These are phyloP conservation scores for Hemibagrus guttatus DNA, from an alignment of 2,797 vertebrate species.

Conservation along the genomic window DNA sequence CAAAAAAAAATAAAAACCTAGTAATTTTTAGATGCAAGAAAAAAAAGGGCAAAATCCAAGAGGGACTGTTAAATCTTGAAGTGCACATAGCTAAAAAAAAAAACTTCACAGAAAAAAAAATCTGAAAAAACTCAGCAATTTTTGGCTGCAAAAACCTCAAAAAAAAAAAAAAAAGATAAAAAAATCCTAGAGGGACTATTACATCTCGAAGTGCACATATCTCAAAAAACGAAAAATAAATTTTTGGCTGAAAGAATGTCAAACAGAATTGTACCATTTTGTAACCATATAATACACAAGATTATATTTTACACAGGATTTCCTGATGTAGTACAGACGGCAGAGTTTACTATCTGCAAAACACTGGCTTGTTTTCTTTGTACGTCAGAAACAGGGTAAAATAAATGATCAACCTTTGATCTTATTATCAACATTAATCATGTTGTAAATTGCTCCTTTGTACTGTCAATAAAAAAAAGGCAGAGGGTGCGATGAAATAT, in stretches of 20 bases:
- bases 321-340: neutral
- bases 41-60: too few relatives aligned
- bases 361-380: slow-evolving; percentile 3
- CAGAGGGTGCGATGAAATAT: slow-evolving; percentile 52
- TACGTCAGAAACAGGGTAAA: neutral
- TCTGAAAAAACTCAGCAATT: too few relatives aligned
- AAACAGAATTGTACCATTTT: too few relatives aligned
- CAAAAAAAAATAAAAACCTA: neutral
- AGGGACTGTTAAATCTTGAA: too few relatives aligned
- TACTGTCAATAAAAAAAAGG: slow-evolving; percentile 49
- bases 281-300: neutral
- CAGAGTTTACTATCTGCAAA: slow-evolving; percentile 35
- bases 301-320: too few relatives aligned
- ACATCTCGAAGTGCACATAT: too few relatives aligned
- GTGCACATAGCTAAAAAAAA: too few relatives aligned
- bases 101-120: too few relatives aligned
- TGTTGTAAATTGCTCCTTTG: slow-evolving; percentile 46
- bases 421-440: slow-evolving; percentile 59
- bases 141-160: too few relatives aligned
- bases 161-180: neutral
- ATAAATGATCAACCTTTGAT: slow-evolving; percentile 55
- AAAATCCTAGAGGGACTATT: neutral
- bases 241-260: too few relatives aligned
- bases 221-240: too few relatives aligned
- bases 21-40: too few relatives aligned